phyloP scores from a whole-genome alignment of 2,888 invertebrate genomes.

The Drosophila borborema region DNA sequence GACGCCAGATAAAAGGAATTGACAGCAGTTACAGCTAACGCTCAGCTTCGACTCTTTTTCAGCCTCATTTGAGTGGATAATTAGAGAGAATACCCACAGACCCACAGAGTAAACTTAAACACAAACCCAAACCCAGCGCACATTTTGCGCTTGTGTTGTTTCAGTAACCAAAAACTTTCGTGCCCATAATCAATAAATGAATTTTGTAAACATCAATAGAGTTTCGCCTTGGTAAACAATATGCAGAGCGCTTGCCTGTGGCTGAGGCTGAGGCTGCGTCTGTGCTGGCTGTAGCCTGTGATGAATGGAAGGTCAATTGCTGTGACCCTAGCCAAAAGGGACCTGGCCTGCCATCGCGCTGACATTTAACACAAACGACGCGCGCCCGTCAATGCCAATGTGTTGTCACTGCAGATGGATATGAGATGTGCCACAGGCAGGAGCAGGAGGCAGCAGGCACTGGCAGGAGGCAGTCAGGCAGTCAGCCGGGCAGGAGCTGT shows the following conservation, averaged over 20 bases:
- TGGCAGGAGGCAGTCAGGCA: background rate
- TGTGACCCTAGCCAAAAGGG: conserved; percentile 61
- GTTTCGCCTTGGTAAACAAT: conserved; percentile 63
- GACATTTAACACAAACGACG: conserved; percentile 74
- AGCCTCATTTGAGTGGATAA: conserved; percentile 72
- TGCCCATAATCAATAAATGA: conserved; percentile 71
- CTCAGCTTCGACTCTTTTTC: conserved; percentile 52
- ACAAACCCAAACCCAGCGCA: conserved; percentile 8
- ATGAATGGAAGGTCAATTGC: conserved; percentile 79
- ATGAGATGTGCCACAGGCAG: conserved; percentile 45
- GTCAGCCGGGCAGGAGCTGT: conserved; percentile 9
- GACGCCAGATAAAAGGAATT: conserved; percentile 11
- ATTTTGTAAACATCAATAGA: conserved; percentile 73
- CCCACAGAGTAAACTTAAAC: background rate
- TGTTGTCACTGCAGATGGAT: conserved; percentile 56
- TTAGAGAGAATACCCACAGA: conserved; percentile 41
- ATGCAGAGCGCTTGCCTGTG: conserved; percentile 19
- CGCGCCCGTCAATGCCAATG: conserved; percentile 74
- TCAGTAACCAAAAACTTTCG: conserved; percentile 64
- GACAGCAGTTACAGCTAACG: conserved; percentile 15
- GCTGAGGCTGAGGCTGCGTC: background rate
- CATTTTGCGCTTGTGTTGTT: conserved; percentile 50
- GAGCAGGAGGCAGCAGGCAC: background rate
- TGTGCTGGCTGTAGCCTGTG: conserved; percentile 27
- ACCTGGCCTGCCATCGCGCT: conserved; percentile 35